Evolutionary conservation across 2,113 vertebrate genomes (phyloP), one percentile per base, ranked within the genome.

Genomic region (Gallinago undulata): DNA sequence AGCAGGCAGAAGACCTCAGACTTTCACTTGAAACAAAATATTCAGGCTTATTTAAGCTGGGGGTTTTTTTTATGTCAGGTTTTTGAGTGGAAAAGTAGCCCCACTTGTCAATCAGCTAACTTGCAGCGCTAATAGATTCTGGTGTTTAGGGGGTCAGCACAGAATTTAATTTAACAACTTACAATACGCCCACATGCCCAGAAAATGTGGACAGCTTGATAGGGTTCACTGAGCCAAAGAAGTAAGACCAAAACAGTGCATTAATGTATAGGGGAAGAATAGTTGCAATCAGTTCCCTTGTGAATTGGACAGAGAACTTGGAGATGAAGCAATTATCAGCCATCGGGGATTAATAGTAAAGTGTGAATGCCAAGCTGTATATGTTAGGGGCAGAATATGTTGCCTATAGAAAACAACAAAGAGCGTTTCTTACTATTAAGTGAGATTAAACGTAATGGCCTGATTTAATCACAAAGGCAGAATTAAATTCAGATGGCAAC

Each of bases 401-500:
- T 98, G 97, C 98, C 98, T 98, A 98, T 98, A 98, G 98, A 98
- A 98, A 98, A 96, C 98, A 97, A 98, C 98, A 98, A 98, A 98
- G 97, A 97, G 93, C 96, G 96, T 97, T 97, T 97, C 97, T 98
- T 98, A 98, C 98, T 98, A 98, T 98, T 98, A 98, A 98, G 98
- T 98, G 98, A 98, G 98, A 98, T 98, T 98, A 98, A 98, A 98
- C 97, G 98, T 98, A 98, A 98, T 98, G 97, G 98, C 97, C 98
- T 98, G 98, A 98, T 98, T 98, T 98, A 97, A 98, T 98, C 98
- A 98, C 98, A 98, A 98, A 98, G 96, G 95, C 98, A 98, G 98
- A 98, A 98, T 98, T 98, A 98, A 98, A 98, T 98, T 98, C 98
- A 98, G 98, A 98, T 98, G 98, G 98, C 97, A 96, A 98, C 98